Conservation (phyloP, 2,888 invertebrate genomes). For the Hypolimnas misippus region DNA sequence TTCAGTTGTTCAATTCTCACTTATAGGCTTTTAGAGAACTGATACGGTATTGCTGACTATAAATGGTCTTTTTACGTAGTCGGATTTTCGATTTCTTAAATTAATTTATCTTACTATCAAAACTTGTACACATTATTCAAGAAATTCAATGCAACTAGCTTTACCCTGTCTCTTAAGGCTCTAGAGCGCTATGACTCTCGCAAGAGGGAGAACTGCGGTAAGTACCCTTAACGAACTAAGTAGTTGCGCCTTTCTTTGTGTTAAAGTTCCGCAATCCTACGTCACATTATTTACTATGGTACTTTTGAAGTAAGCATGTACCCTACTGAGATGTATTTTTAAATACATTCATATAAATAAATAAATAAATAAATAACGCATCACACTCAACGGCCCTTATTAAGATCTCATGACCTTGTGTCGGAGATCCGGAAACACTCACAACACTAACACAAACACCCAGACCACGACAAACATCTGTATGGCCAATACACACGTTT, state of each 20-base stretch:
- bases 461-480: no score
- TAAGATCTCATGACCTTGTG: no score
- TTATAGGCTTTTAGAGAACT: no score
- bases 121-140: neutral
- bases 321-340: neutral
- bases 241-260: constrained; percentile 26
- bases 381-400: no score
- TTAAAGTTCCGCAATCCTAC: constrained; percentile 18
- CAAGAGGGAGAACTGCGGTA: constrained; percentile 17
- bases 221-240: constrained; percentile 27
- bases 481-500: no score
- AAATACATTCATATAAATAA: neutral
- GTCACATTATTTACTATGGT: constrained; percentile 19
- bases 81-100: no score
- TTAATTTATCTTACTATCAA: neutral
- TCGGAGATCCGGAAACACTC: no score
- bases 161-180: constrained; percentile 9
- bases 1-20: no score
- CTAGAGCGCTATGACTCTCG: constrained; percentile 17
- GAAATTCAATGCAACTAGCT: constrained; percentile 4
- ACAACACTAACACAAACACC: no score
- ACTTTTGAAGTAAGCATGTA: constrained; percentile 7
- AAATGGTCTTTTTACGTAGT: no score
- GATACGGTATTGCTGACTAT: no score
- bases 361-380: no score